Base-by-base conservation (phyloP, 23 tunicate genomes). In the Clavelina lepadiformis region DNA sequence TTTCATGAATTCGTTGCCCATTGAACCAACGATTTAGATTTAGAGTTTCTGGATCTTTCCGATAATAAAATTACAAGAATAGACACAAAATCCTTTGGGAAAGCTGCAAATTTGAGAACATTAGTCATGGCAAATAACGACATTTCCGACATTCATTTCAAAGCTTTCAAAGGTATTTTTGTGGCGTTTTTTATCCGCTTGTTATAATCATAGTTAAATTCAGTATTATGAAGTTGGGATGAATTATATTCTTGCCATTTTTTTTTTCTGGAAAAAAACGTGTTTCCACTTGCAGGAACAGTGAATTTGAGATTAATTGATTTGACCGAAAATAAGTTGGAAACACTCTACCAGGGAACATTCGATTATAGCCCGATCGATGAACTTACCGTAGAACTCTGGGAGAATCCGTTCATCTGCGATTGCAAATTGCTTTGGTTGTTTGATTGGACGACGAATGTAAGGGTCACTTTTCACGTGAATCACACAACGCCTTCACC, bases 381-480 rank as follows among this genome's bases (percentile, higher is more conserved):
- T 1, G 76, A 35, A 0, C 49, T 70, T 33, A 56, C 76, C 0
- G 76, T 70, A 15, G 63, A 56, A 54, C 28, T 70, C 29, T 70
- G 76, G 76, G 76, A 70, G 28, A 70, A 70, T 56, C 63, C 63
- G 5, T 21, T 70, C 20, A 54, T 32, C 20, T 70, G 76, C 49
- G 34, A 33, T 29, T 54, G 65, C 33, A 54, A 33, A 0, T 13
- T 70, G 18, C 13, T 11, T 5, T 70, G 76, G 76, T 28, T 70
- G 28, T 22, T 23, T 23, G 4, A 6, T 8, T 70, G 76, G 76
- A 33, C 55, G 7, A 35, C 35, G 4, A 33, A 20, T 5, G 76
- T 70, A 35, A 63, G 50, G 23, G 25, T 6, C 3, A 35, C 22
- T 44, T 44, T 44, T 11, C 49, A 41, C 49, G 49, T 15, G 11